These are phyloP conservation scores for Apamea monoglypha DNA, from an alignment of 2,888 invertebrate species.

Conservation along the genomic window DNA sequence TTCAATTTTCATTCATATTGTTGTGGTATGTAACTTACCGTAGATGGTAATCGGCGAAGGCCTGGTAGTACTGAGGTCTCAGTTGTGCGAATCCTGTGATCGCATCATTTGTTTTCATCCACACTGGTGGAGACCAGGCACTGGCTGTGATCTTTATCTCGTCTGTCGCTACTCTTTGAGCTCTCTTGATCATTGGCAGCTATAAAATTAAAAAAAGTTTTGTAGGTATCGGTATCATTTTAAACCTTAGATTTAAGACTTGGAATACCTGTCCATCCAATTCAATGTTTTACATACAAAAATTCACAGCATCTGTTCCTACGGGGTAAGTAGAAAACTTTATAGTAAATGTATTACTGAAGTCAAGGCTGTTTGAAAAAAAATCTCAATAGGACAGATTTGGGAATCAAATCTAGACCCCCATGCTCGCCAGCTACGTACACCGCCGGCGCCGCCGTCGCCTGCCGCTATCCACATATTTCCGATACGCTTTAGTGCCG, in stretches of 20 bases:
- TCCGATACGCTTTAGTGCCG: neutral
- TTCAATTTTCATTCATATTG: no score
- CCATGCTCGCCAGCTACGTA: neutral
- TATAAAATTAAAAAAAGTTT: conserved; percentile 67
- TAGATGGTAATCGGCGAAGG: conserved; percentile 95
- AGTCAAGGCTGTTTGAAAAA: neutral
- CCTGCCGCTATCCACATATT: neutral
- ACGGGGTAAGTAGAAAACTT: neutral
- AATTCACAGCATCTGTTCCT: neutral
- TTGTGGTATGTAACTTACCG: conserved; percentile 83
- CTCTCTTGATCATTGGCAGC: conserved; percentile 89
- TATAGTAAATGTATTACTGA: neutral
- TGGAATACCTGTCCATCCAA: neutral
- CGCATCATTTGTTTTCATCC: conserved; percentile 93
- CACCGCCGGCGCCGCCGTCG: no score
- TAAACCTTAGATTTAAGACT: neutral
- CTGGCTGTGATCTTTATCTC: conserved; percentile 88
- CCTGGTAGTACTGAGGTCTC: conserved; percentile 92
- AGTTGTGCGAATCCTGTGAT: conserved; percentile 90
- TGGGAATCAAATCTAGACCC: neutral
- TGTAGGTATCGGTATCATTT: neutral
- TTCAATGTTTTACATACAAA: neutral
- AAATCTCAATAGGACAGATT: neutral
- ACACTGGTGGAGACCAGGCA: conserved; percentile 92
- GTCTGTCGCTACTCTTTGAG: conserved; percentile 81